Conservation (phyloP, 2,888 invertebrate species). For the Mesorhabditis belari region DNA sequence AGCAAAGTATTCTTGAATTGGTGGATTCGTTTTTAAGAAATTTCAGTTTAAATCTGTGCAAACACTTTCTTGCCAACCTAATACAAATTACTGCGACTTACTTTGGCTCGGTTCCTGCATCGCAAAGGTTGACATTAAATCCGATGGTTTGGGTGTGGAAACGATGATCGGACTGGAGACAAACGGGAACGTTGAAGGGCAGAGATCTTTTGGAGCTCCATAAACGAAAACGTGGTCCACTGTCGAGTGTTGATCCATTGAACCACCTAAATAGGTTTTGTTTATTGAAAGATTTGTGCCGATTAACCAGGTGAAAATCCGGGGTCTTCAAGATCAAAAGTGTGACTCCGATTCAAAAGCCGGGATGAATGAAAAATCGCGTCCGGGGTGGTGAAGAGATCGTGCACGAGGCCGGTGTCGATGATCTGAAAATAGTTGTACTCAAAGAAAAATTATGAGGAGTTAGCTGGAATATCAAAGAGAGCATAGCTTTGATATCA, state of each 20-base stretch:
- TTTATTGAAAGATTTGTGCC: constrained; percentile 3
- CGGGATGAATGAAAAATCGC: constrained; percentile 48
- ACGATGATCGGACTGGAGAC: constrained; percentile 21
- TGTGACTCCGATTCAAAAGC: constrained; percentile 35
- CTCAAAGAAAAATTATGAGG: too few species aligned
- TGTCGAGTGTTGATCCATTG: constrained; percentile 31
- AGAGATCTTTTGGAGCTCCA: constrained; percentile 11
- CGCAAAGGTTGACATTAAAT: constrained; percentile 41
- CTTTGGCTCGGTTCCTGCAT: constrained; percentile 46
- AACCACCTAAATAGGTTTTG: background rate
- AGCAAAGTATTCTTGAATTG: too few species aligned
- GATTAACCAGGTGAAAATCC: constrained; percentile 10
- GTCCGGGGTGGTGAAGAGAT: constrained; percentile 46
- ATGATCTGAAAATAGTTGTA: constrained; percentile 53
- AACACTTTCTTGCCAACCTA: too few species aligned
- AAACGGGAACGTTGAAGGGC: background rate
- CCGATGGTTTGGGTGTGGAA: constrained; percentile 28
- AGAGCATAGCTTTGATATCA: too few species aligned
- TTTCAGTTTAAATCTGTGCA: too few species aligned
- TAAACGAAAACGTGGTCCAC: constrained; percentile 41
- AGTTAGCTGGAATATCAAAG: too few species aligned
- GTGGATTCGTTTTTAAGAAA: too few species aligned
- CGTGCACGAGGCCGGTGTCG: constrained; percentile 59
- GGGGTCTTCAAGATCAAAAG: background rate
- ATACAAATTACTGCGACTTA: too few species aligned